Conservation (phyloP, 2,113 vertebrate species). For the Grantiella picta region DNA sequence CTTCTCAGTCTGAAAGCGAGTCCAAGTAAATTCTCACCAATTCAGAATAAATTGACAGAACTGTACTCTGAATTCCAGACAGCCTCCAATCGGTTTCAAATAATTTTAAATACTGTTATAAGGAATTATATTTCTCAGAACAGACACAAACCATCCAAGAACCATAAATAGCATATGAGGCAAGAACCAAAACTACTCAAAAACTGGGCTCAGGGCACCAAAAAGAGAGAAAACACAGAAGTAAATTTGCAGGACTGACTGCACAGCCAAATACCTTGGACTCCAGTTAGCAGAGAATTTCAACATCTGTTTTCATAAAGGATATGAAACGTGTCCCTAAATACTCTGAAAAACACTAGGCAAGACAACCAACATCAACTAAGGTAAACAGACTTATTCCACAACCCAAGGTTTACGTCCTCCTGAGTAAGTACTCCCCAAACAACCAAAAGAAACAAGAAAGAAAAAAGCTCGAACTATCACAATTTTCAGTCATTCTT, state of each 20-base stretch:
- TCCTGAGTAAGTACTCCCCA: neutral
- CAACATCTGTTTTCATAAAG: neutral
- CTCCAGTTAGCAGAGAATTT: neutral
- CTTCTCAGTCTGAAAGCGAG: accelerated
- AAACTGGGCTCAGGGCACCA: neutral
- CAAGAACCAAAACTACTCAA: neutral
- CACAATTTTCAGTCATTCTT: neutral
- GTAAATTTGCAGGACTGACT: neutral
- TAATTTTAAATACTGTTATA: neutral
- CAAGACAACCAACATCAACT: neutral
- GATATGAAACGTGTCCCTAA: neutral
- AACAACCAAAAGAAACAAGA: neutral
- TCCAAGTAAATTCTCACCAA: neutral
- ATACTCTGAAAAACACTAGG: neutral
- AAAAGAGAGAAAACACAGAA: neutral
- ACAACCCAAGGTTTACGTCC: neutral
- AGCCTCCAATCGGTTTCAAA: neutral
- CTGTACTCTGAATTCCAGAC: neutral
- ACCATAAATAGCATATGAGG: neutral
- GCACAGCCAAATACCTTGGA: neutral
- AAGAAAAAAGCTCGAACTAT: neutral
- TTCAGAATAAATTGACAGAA: neutral
- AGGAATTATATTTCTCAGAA: neutral
- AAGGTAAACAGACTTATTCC: neutral
- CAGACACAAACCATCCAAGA: neutral